phyloP scores from a whole-genome alignment of 2,888 invertebrate species.

The Scrobipalpa atriplicella region DNA sequence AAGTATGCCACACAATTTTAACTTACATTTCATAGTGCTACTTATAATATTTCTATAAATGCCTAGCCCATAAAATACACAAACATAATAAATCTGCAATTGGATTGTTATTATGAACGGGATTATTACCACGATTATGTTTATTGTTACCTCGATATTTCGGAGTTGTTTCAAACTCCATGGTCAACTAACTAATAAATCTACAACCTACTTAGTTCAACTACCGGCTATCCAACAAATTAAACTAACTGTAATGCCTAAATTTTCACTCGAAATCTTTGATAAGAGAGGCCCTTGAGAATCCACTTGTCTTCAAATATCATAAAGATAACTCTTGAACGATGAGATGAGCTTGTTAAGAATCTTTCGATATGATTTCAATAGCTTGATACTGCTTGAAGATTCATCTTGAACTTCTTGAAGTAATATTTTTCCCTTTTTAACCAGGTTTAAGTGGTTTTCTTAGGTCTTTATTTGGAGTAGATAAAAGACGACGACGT shows the following conservation, averaged over 20 bases:
- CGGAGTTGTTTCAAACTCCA: too few relatives aligned
- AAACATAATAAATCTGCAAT: neutral
- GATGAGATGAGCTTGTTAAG: neutral
- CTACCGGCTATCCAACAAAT: conserved; percentile 3
- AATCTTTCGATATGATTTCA: neutral
- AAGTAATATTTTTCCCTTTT: too few relatives aligned
- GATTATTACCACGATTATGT: too few relatives aligned
- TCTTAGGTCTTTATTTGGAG: too few relatives aligned
- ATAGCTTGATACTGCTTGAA: neutral
- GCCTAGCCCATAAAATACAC: neutral
- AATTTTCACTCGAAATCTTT: conserved; percentile 1
- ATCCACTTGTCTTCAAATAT: conserved; percentile 2
- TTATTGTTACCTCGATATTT: too few relatives aligned
- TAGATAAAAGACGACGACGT: too few relatives aligned
- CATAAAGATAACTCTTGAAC: conserved; percentile 13
- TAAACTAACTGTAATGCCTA: conserved; percentile 6
- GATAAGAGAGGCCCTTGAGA: conserved; percentile 25
- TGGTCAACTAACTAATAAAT: too few relatives aligned
- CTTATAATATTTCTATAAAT: neutral
- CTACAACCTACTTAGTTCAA: neutral
- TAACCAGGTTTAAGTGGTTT: too few relatives aligned
- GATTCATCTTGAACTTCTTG: too few relatives aligned
- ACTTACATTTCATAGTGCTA: too few relatives aligned
- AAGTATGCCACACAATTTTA: too few relatives aligned
- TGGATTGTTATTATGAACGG: too few relatives aligned